Conservation (phyloP, 1,140 invertebrate species). For the Oedothorax gibbosus region DNA sequence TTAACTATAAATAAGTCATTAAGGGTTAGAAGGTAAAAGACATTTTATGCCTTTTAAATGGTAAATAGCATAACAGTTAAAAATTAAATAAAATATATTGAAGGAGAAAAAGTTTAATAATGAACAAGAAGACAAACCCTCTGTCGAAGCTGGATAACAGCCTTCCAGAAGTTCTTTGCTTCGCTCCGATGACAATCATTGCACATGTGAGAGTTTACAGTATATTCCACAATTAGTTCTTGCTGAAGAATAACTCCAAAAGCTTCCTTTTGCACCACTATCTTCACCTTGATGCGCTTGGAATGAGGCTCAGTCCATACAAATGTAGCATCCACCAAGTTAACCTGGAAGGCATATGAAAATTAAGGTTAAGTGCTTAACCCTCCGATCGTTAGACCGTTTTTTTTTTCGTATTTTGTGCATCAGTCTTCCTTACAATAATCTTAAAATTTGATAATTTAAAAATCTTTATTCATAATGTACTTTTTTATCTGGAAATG, state of each 20-base stretch:
- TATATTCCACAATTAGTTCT: constrained; percentile 92
- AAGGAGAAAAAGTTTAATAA: neutral
- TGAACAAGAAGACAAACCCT: constrained; percentile 65
- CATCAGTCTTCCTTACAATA: too few species aligned
- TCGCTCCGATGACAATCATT: constrained; percentile 96
- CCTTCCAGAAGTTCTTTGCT: constrained; percentile 98
- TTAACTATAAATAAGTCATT: too few species aligned
- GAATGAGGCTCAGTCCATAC: constrained; percentile 99
- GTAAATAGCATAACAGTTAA: neutral
- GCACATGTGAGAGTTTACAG: constrained; percentile 94
- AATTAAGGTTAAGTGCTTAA: too few species aligned
- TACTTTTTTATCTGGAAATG: too few species aligned
- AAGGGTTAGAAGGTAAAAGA: too few species aligned
- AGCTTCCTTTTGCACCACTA: constrained; percentile 96
- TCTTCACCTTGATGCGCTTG: constrained; percentile 95
- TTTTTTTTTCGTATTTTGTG: too few species aligned
- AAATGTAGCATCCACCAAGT: constrained; percentile 93
- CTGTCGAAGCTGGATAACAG: constrained; percentile 79
- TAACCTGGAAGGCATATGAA: constrained; percentile 70
- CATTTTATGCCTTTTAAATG: neutral
- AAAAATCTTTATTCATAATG: too few species aligned
- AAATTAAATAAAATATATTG: neutral
- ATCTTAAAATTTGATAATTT: too few species aligned
- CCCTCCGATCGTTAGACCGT: too few species aligned
- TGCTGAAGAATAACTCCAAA: constrained; percentile 72